Conservation (phyloP, 2,113 vertebrate species). For the Rhinopithecus roxellana region DNA sequence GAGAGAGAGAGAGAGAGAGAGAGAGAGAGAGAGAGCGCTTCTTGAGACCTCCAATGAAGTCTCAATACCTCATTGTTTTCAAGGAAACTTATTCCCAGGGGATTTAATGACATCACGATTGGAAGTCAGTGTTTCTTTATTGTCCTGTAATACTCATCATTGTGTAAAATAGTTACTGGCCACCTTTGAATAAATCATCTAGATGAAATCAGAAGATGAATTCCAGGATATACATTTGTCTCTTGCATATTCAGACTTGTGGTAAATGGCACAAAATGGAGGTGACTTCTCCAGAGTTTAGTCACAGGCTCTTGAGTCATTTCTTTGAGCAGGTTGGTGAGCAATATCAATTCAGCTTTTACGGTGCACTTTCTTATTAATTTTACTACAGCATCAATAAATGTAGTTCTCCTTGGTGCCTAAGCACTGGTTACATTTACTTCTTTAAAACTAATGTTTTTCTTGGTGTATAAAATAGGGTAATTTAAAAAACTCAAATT, state of each 20-base stretch:
- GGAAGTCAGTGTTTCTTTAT: not conserved
- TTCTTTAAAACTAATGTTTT: not conserved
- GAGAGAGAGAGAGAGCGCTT: too few species aligned
- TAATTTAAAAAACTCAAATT: not conserved
- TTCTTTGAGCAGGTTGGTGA: not conserved
- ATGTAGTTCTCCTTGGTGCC: not conserved
- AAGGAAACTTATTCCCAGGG: not conserved
- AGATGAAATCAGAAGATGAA: not conserved
- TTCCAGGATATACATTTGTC: not conserved
- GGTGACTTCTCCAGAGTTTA: not conserved
- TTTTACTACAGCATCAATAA: not conserved
- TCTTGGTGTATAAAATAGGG: not conserved
- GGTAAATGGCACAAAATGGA: not conserved
- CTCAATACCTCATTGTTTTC: not conserved
- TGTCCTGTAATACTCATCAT: not conserved
- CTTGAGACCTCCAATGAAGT: too few species aligned
- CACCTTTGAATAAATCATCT: not conserved
- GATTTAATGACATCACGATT: not conserved
- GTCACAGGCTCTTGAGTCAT: not conserved
- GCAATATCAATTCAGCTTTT: not conserved
- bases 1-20: too few species aligned
- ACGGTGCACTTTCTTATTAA: not conserved
- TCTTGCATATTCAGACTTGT: not conserved
- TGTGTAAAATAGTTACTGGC: not conserved
- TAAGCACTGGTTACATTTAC: not conserved